phyloP scores from a whole-genome alignment of 2,113 vertebrate species.

The Tragelaphus strepsiceros region DNA sequence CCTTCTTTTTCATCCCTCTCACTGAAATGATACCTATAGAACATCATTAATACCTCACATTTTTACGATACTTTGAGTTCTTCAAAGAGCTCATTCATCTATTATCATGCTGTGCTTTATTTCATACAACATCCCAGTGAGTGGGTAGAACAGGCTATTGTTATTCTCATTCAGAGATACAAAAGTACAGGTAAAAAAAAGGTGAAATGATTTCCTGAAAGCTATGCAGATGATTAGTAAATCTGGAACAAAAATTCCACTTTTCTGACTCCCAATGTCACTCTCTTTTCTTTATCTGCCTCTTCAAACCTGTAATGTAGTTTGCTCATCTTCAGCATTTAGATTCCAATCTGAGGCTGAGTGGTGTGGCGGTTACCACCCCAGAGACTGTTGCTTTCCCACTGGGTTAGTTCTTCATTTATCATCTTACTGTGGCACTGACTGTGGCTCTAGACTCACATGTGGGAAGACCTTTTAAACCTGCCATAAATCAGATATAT shows the following conservation, averaged over 20 bases:
- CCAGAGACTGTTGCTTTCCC: constrained; percentile 26
- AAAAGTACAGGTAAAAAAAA: not conserved
- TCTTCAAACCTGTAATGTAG: not conserved
- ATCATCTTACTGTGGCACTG: constrained; percentile 51
- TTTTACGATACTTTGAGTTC: not conserved
- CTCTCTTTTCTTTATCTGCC: not conserved
- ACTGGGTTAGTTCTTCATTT: constrained; percentile 71
- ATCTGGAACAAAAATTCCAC: not conserved
- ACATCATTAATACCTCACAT: constrained; percentile 53
- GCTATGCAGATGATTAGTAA: not conserved
- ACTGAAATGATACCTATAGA: constrained; percentile 58
- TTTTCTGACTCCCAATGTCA: not conserved
- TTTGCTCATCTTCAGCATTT: not conserved
- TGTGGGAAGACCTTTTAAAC: constrained; percentile 73
- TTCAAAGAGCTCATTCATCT: constrained; percentile 40
- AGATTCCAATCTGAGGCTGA: not conserved
- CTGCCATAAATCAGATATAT: constrained; percentile 74
- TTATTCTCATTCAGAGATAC: constrained; percentile 21
- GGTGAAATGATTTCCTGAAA: not conserved
- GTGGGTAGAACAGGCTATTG: not conserved
- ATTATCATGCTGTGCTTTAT: constrained; percentile 34
- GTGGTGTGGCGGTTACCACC: not conserved
- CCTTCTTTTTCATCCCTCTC: constrained; percentile 40
- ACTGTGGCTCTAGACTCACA: constrained; percentile 41
- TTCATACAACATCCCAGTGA: not conserved